These are phyloP conservation scores for Tragelaphus buxtoni DNA, from an alignment of 2,113 vertebrate genomes.

Conservation along the genomic window DNA sequence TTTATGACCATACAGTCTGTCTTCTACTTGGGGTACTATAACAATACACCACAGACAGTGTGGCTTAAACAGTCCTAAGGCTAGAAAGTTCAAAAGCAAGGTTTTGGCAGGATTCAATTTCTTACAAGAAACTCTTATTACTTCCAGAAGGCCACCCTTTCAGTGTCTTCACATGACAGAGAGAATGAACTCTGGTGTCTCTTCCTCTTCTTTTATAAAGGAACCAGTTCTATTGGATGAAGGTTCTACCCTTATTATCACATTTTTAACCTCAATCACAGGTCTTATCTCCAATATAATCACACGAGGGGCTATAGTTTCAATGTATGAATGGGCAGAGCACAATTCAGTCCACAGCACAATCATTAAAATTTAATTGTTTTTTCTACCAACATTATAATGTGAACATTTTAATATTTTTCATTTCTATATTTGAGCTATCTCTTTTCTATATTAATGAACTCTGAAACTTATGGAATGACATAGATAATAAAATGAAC, in stretches of 20 bases:
- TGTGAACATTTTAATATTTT: not conserved
- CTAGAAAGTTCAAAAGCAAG: not conserved
- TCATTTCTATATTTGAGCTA: not conserved
- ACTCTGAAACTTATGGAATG: not conserved
- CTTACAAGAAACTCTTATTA: not conserved
- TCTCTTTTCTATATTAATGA: not conserved
- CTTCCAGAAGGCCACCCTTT: not conserved
- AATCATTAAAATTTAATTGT: not conserved
- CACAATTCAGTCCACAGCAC: not conserved
- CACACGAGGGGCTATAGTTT: not conserved
- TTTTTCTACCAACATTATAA: not conserved
- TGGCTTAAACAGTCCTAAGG: not conserved
- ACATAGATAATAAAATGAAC: not conserved
- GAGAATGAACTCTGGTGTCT: not conserved
- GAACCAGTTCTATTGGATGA: not conserved
- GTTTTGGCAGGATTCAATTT: not conserved
- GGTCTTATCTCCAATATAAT: not conserved
- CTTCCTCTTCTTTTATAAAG: not conserved
- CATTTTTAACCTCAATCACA: not conserved
- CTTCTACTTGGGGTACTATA: not conserved
- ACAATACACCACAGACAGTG: not conserved
- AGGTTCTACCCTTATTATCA: not conserved
- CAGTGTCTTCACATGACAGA: not conserved
- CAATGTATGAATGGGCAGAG: not conserved
- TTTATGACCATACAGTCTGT: not conserved